Evolutionary conservation across 2,888 invertebrate genomes (phyloP), one percentile per base, ranked within the genome.

Genomic region (Microchrysa polita): DNA sequence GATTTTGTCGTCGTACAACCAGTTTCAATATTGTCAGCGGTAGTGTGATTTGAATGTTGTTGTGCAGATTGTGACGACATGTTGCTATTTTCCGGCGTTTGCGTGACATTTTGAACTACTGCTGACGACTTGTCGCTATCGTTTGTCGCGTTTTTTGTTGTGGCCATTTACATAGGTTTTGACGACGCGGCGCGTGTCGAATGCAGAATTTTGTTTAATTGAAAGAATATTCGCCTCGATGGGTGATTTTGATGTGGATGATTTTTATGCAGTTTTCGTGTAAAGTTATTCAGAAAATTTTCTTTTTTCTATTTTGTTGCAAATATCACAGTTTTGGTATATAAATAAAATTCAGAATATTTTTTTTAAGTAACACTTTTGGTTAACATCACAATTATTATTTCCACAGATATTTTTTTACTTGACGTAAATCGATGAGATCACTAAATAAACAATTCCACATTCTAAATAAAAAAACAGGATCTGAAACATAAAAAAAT

Each of bases 351-450:
- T n/a, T n/a, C n/a, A n/a, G n/a, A 48, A 42, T 63, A 40, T 34
- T 44, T 7, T 20, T n/a, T 63, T 75, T 73, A 75, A 65, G 67
- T 73, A 71, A 75, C 71, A 73, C 65, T 69, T 75, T 75, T 60
- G 44, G 44, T 59, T 60, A 65, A 59, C 57, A 75, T 75, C 53
- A 72, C 63, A 72, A 67, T 40, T 10, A 10, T 16, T 34, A 34
- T 22, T 73, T 10, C 23, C 52, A 55, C 23, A 53, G 48, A 34
- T n/a, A n/a, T 48, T 48, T n/a, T n/a, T n/a, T 34, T 2, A 34
- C 4, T 34, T 34, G 12, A 48, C 48, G 48, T 48, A 48, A 4
- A 48, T n/a, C 16, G 48, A 48, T 48, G 48, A 48, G 48, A 48
- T 48, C 48, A 12, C 12, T 48, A 34, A 7, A 34, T 7, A 34